Evolutionary conservation across 2,888 invertebrate genomes (phyloP).

Genomic region (Agrotis clavis): DNA sequence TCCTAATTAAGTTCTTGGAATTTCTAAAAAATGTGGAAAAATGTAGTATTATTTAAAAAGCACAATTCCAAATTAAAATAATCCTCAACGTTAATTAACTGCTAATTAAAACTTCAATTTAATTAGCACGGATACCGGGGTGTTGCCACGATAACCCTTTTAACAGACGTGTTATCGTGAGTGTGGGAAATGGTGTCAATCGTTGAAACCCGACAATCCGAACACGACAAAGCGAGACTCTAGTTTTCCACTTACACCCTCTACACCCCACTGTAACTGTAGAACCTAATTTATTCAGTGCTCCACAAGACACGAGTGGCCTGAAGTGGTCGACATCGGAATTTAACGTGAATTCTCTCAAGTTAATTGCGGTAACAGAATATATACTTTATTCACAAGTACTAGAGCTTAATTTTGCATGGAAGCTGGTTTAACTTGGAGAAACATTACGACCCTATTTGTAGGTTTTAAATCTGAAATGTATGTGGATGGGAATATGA

Average conservation of each 20-base stretch:
- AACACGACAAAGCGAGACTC: slow-evolving; percentile 55
- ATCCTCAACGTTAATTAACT: slow-evolving; percentile 27
- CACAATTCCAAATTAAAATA: slow-evolving; percentile 12
- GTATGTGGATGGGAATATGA: slow-evolving; percentile 30
- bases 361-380: slow-evolving; percentile 33
- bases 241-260: slow-evolving; percentile 61
- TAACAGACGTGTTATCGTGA: slow-evolving; percentile 42
- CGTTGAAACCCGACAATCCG: slow-evolving; percentile 43
- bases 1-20: too few relatives aligned
- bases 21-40: too few relatives aligned
- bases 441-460: slow-evolving; percentile 29
- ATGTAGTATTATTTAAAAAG: not conserved
- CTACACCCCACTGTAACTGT: slow-evolving; percentile 49
- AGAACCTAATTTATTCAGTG: slow-evolving; percentile 70
- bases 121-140: slow-evolving; percentile 34
- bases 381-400: slow-evolving; percentile 29
- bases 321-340: slow-evolving; percentile 58
- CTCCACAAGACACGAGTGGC: slow-evolving; percentile 60
- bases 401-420: slow-evolving; percentile 42
- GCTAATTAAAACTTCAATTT: slow-evolving; percentile 43
- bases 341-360: slow-evolving; percentile 47
- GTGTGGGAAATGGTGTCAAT: slow-evolving; percentile 50
- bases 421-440: slow-evolving; percentile 1
- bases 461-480: slow-evolving; percentile 30
- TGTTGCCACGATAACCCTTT: slow-evolving; percentile 42